Evolutionary conservation across 2,113 vertebrate species (phyloP), one percentile per base, ranked within the genome.

Genomic region (Burhinus bistriatus): DNA sequence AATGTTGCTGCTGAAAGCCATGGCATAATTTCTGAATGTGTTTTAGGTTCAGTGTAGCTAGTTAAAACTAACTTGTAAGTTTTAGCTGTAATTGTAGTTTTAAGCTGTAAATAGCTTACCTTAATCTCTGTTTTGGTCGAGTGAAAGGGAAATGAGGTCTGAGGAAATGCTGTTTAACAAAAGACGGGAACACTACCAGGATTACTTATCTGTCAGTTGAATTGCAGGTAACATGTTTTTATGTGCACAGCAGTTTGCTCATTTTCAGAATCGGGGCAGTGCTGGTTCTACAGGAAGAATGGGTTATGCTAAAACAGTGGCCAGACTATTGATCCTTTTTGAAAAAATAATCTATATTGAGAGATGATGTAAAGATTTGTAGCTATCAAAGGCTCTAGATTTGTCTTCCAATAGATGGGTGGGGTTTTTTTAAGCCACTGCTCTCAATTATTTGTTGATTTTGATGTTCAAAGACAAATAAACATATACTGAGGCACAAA

Each of bases 31-130:
- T 95, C 95, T 93, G 76, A 79, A 20, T n/a, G n/a, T 5, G n/a
- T 49, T 83, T 96, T 54, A 80, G 87, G 80, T 51, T 95, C 40
- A 15, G 36, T 21, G 49, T 42, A 65, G 93, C 70, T 87, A 20
- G 73, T 72, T 95, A 94, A 79, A 97, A 94, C 76, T 84, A 89
- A 76, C 61, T 9, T 0, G 6, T 14, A 72, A 79, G 81, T 79
- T 57, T 64, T 52, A 22, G 2, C 42, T 66, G 42, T 66, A 64
- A 64, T 40, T 40, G 61, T 64, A 64, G 61, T 64, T 64, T 64
- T 64, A 64, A 21, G 80, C 77, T 97, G 92, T 85, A 85, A 93
- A 73, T 83, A 78, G 81, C 78, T 97, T 95, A 84, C 89, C 84
- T 95, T 95, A 72, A 85, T 87, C 87, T 89, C 81, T 77, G 20